Conservation (phyloP, 2,888 invertebrate genomes). For the Harpalus rufipes region DNA sequence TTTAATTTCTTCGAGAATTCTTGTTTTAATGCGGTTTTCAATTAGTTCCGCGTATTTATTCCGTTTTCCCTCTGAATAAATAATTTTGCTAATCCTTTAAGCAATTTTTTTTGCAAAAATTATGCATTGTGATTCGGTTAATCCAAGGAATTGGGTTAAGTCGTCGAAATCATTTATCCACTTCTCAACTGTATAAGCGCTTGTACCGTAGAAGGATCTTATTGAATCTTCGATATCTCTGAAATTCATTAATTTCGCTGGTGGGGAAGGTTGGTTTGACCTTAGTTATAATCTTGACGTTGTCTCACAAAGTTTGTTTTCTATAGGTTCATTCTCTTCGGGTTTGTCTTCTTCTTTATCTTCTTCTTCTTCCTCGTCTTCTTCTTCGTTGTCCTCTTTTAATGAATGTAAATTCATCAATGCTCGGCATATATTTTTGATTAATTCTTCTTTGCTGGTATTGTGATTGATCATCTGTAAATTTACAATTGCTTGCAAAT, state of each 20-base stretch:
- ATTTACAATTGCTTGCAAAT: slow-evolving; percentile 52
- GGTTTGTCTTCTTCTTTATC: slow-evolving; percentile 14
- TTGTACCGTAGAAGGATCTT: slow-evolving; percentile 28
- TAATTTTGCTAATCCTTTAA: slow-evolving; percentile 66
- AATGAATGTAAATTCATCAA: slow-evolving; percentile 6
- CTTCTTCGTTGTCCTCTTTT: slow-evolving; percentile 23
- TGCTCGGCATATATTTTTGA: not conserved
- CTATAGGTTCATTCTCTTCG: too few relatives aligned
- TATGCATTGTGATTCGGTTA: slow-evolving; percentile 67
- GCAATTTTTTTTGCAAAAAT: slow-evolving; percentile 68
- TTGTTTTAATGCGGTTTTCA: slow-evolving; percentile 51
- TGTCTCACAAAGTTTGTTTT: not conserved
- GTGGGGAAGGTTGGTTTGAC: not conserved
- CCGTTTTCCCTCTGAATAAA: slow-evolving; percentile 65
- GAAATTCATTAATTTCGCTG: not conserved
- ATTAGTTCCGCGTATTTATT: slow-evolving; percentile 59
- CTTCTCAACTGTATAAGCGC: slow-evolving; percentile 62
- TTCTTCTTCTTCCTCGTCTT: slow-evolving; percentile 20
- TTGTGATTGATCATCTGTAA: slow-evolving; percentile 17
- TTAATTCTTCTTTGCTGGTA: slow-evolving; percentile 49
- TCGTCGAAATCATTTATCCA: slow-evolving; percentile 68
- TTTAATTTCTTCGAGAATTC: slow-evolving; percentile 60
- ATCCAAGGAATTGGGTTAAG: slow-evolving; percentile 57
- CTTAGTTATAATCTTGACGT: not conserved
- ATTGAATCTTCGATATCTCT: slow-evolving; percentile 45